Evolutionary conservation across 2,113 vertebrate genomes (phyloP), one percentile per base, ranked within the genome.

Genomic region (Colius striatus): DNA sequence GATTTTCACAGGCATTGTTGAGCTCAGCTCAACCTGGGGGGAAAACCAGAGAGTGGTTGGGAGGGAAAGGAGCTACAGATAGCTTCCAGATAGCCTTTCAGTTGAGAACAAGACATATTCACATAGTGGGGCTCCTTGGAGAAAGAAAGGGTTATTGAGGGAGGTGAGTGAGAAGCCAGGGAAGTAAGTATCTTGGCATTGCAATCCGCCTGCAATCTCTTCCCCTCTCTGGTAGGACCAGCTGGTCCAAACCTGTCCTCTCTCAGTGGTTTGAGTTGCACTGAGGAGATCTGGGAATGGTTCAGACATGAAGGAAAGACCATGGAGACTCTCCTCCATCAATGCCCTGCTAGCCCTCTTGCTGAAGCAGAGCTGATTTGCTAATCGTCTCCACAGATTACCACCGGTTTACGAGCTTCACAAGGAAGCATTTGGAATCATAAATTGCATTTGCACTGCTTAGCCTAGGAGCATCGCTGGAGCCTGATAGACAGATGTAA

Each of bases 311-410:
- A 84, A 89, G 57, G 21, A 30, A 84, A 47, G 30, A 26, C 27
- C 12, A 27, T 41, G 17, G 6, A 78, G 3, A 22, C 16, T 8
- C 27, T 5, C 30, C 32, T 84, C 34, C 55, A 58, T 29, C 80
- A 48, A 11, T 29, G 48, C 18, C 47, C 54, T 88, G 71, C 76
- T 67, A 67, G 22, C 15, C 34, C 38, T 19, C 10, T 11, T 21
- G 47, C 54, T 73, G 70, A 78, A 84, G 41, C 54, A 75, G 58
- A 66, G 45, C 43, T n/a, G 36, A 45, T 93, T 93, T 90, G 50
- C 89, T 97, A 93, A 90, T 95, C 47, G 36, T 71, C 85, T 76
- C 27, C 1, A 0, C 14, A 66, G 91, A 94, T 95, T 93, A 96
- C 43, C 85, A 78, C 6, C 1, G 1, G 29, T 75, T 95, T 94